phyloP scores from a whole-genome alignment of 2,888 invertebrate species.

The Cerceris ruficornis region DNA sequence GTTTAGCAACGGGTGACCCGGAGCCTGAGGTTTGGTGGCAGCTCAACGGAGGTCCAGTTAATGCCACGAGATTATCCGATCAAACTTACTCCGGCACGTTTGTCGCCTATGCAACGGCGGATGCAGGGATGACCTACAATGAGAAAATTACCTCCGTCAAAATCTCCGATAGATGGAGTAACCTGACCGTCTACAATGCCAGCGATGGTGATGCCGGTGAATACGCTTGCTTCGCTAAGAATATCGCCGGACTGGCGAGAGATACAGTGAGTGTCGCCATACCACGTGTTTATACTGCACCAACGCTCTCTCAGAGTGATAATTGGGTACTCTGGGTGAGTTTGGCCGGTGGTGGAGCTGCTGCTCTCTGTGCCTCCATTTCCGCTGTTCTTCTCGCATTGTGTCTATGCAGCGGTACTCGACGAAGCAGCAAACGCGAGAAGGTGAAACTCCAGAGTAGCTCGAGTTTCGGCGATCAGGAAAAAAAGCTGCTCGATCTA shows the following conservation, averaged over 20 bases:
- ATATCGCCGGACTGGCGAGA: conserved; percentile 83
- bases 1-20: conserved; percentile 92
- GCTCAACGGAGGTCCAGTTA: conserved; percentile 87
- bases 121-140: conserved; percentile 30
- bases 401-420: conserved; percentile 83
- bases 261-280: conserved; percentile 85
- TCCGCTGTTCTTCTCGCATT: conserved; percentile 85
- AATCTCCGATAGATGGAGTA: conserved; percentile 86
- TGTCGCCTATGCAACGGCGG: conserved; percentile 50
- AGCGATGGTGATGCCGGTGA: conserved; percentile 92
- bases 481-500: conserved; percentile 92
- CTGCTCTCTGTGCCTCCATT: conserved; percentile 85
- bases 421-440: conserved; percentile 83
- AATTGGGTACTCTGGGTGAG: conserved; percentile 88
- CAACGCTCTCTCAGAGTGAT: conserved; percentile 89
- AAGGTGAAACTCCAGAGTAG: conserved; percentile 89
- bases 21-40: conserved; percentile 92
- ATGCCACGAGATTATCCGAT: conserved; percentile 72
- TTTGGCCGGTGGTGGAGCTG: conserved; percentile 88
- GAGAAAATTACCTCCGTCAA: conserved; percentile 24
- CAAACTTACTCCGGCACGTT: conserved; percentile 64
- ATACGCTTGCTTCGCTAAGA: conserved; percentile 91
- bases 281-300: conserved; percentile 88
- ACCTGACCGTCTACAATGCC: conserved; percentile 91
- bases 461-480: conserved; percentile 93